Evolutionary conservation across 2,888 invertebrate species (phyloP).

Genomic region (Aphodius granarius): DNA sequence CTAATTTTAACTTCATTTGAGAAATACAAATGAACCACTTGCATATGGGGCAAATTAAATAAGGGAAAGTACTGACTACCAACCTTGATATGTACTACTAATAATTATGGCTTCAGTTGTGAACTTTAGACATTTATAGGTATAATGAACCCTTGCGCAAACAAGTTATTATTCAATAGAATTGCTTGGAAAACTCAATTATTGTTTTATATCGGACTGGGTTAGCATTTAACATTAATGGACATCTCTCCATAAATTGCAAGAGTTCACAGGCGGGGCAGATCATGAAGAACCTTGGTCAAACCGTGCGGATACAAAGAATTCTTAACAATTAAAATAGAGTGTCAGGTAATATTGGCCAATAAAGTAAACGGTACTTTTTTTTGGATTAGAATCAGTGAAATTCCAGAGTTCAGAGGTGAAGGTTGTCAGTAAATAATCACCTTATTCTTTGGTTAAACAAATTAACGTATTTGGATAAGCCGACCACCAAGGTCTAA

Average conservation of each 20-base stretch:
- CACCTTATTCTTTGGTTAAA: neutral
- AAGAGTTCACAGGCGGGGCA: constrained; percentile 12
- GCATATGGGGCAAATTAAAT: too few relatives aligned
- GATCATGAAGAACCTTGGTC: constrained; percentile 16
- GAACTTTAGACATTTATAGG: neutral
- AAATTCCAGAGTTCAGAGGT: neutral
- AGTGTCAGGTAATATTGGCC: neutral
- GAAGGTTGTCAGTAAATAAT: neutral
- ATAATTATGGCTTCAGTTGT: neutral
- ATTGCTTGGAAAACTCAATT: neutral
- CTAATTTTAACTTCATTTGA: too few relatives aligned
- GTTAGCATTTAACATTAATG: constrained; percentile 4
- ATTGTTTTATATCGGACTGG: neutral
- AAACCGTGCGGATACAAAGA: constrained; percentile 1
- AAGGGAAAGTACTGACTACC: neutral
- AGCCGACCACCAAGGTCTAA: neutral
- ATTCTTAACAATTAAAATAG: neutral
- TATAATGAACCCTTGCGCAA: neutral
- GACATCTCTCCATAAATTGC: neutral
- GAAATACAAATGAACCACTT: too few relatives aligned
- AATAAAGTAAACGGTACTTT: neutral
- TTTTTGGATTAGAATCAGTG: neutral
- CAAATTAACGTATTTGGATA: neutral
- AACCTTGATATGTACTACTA: neutral
- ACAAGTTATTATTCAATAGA: neutral